These are phyloP conservation scores for Zoanthus sansibaricus DNA, from an alignment of 92 coral and sea anemone species.

Conservation along the genomic window DNA sequence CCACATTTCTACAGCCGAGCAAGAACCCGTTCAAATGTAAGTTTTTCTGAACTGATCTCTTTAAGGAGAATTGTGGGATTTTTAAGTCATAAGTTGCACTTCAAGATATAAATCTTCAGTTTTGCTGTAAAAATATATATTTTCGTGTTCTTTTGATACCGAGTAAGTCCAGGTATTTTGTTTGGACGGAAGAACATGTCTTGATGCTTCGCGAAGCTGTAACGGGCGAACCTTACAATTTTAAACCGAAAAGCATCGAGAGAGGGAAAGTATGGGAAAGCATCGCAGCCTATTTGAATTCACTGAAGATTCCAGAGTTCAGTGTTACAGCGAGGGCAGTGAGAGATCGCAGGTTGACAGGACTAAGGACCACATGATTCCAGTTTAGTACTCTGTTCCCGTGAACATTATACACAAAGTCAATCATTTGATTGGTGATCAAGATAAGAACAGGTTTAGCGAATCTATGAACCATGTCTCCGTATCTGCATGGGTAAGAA, in stretches of 20 bases:
- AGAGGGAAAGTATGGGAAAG: conserved; percentile 13
- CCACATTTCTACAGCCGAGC: conserved; percentile 3
- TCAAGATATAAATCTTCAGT: conserved; percentile 35
- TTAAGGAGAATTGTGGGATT: not conserved
- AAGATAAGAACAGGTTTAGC: too few relatives aligned
- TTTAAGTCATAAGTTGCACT: conserved; percentile 42
- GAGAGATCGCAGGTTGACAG: conserved; percentile 6
- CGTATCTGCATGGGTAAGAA: too few relatives aligned
- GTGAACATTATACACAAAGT: too few relatives aligned
- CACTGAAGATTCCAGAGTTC: not conserved
- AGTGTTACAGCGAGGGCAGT: not conserved
- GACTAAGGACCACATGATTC: conserved; percentile 18
- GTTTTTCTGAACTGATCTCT: not conserved
- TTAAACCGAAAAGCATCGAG: conserved; percentile 45
- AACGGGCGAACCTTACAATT: conserved; percentile 13
- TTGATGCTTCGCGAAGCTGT: conserved; percentile 27
- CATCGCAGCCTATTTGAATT: not conserved
- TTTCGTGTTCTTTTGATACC: conserved; percentile 42
- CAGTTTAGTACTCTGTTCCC: not conserved
- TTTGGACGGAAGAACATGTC: conserved; percentile 33
- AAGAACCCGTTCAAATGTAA: conserved; percentile 14
- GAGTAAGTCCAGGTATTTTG: conserved; percentile 11
- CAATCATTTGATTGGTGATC: too few relatives aligned
- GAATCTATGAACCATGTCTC: too few relatives aligned
- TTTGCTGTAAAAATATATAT: conserved; percentile 36